A percentile compares a stretch with the other conserved stretches of the same genome.
These are phyloP conservation scores for Cyprinodon variegatus DNA, from an alignment of 2,113 vertebrate genomes.

Conservation along the genomic window DNA sequence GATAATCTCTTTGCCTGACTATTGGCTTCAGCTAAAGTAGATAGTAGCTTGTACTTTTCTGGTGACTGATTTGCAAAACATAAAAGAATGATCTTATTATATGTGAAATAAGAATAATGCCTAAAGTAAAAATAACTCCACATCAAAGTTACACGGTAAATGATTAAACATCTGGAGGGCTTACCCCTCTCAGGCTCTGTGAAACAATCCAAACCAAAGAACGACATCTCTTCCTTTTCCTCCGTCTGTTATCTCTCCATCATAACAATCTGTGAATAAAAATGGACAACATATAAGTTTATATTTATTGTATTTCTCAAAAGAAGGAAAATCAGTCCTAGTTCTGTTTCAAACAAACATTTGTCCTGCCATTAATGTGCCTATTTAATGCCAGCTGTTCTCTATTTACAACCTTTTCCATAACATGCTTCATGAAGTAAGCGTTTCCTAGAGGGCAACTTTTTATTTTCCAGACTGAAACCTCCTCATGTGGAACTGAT, in stretches of 20 bases:
- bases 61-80: too few relatives aligned
- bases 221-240: constrained; percentile 79
- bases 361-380: background rate
- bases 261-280: constrained; percentile 47
- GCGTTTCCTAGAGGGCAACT: background rate
- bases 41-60: too few relatives aligned
- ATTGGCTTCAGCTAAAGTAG: too few relatives aligned
- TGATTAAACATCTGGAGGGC: background rate
- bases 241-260: constrained; percentile 74
- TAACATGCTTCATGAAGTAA: constrained; percentile 51
- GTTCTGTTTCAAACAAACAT: background rate
- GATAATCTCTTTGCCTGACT: too few relatives aligned
- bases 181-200: constrained; percentile 83
- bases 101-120: background rate
- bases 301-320: background rate
- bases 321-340: background rate
- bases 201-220: constrained; percentile 81
- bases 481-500: constrained; percentile 9
- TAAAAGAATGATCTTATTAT: background rate
- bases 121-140: background rate
- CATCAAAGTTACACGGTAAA: background rate
- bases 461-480: constrained; percentile 2
- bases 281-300: background rate
- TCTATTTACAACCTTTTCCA: constrained; percentile 27
- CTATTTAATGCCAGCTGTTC: background rate